Percentiles rank a stretch among this genome's conserved stretches.
Conservation (phyloP, 2,113 vertebrate species). For the Neolamprologus toae region DNA sequence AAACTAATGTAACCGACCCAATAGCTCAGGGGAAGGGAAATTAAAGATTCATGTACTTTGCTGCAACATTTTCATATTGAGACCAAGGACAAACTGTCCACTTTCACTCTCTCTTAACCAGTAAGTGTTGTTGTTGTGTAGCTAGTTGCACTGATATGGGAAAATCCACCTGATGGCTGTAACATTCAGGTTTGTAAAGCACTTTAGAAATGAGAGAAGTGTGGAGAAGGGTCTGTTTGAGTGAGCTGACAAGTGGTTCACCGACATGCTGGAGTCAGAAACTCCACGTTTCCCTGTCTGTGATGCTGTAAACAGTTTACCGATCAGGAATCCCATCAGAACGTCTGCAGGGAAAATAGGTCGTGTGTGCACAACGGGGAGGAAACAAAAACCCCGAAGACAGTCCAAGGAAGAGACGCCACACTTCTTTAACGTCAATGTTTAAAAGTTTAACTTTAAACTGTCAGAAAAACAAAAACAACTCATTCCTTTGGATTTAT, state of each 20-base stretch:
- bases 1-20: neutral
- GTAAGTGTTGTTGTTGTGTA: neutral
- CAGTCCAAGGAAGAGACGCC: neutral
- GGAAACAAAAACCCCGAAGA: neutral
- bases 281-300: neutral
- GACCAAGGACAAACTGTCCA: neutral
- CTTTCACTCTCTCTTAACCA: neutral
- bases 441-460: neutral
- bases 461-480: neutral
- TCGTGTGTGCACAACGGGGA: rapidly evolving
- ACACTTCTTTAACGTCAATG: rapidly evolving
- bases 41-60: rapidly evolving
- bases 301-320: neutral
- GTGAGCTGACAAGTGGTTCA: neutral
- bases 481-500: neutral
- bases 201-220: neutral
- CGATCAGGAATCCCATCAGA: neutral
- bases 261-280: neutral
- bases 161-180: neutral
- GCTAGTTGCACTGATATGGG: neutral
- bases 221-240: rapidly evolving
- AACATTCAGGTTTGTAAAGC: neutral
- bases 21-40: neutral
- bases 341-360: neutral
- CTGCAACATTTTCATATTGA: neutral